A percentile compares a stretch with the other conserved stretches of the same genome.
These are phyloP conservation scores for Stenodema calcarata DNA, from an alignment of 2,888 invertebrate species.

Conservation along the genomic window DNA sequence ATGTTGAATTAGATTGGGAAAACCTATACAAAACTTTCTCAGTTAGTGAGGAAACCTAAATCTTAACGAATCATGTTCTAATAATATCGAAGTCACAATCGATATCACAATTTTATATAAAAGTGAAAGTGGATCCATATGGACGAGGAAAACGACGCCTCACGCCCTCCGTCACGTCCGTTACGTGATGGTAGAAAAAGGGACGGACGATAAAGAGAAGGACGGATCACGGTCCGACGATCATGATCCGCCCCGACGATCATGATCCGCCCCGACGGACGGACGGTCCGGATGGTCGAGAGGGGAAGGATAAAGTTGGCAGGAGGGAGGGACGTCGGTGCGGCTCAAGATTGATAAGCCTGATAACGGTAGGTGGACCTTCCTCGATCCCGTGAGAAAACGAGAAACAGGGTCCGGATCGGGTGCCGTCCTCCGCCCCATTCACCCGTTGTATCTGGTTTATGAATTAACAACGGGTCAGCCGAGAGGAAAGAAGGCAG, in stretches of 20 bases:
- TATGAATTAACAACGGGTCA: constrained; percentile 18
- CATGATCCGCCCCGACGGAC: background rate
- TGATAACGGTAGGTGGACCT: constrained; percentile 17
- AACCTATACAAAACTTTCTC: no score
- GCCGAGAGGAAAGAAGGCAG: background rate
- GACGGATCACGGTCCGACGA: constrained; percentile 23
- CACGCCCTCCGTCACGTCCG: no score
- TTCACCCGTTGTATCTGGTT: background rate
- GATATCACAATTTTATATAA: no score
- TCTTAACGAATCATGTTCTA: no score
- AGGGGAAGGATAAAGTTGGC: constrained; percentile 15
- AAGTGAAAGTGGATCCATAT: no score
- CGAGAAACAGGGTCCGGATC: background rate
- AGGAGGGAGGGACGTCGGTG: constrained; percentile 31
- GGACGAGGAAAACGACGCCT: no score
- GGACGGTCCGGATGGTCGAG: background rate
- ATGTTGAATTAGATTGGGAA: no score
- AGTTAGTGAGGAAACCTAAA: no score
- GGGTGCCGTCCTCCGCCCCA: background rate
- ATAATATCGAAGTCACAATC: no score
- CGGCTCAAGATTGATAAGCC: constrained; percentile 29
- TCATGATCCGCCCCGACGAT: background rate
- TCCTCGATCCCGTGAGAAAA: constrained; percentile 33
- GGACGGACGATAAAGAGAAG: background rate
- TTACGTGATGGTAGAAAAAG: no score